A percentile compares a stretch with the other conserved stretches of the same genome.
Evolutionary conservation across 2,113 vertebrate genomes (phyloP).

Genomic region (Lepus timidus): DNA sequence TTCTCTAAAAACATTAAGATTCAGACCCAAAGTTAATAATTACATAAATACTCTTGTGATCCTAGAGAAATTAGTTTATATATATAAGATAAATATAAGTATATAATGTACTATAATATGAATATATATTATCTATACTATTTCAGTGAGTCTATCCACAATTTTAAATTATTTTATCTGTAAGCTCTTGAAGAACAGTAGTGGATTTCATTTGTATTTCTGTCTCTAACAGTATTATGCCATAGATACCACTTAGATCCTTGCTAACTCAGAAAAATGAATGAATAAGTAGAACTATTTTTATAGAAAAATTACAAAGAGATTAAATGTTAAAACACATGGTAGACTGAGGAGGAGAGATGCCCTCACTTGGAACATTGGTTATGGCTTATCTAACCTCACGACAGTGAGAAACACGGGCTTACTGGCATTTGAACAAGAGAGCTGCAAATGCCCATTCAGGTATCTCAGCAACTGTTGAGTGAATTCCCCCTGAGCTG

Average conservation of each 20-base stretch:
- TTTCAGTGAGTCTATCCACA: neutral
- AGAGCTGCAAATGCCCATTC: neutral
- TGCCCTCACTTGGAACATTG: neutral
- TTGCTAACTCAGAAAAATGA: neutral
- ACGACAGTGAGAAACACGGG: neutral
- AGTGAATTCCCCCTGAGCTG: conserved; percentile 12
- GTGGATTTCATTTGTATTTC: conserved; percentile 1
- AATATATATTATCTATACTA: neutral
- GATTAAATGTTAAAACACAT: neutral
- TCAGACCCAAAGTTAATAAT: neutral
- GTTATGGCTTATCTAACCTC: neutral
- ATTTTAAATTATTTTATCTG: conserved; percentile 47
- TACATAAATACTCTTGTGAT: neutral
- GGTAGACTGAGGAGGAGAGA: neutral
- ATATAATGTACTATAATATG: too few species aligned
- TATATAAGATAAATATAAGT: neutral
- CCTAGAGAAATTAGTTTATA: neutral
- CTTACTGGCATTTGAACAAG: conserved; percentile 15
- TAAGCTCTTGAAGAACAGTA: neutral
- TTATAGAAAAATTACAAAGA: neutral
- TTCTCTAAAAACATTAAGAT: conserved; percentile 44
- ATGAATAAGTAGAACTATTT: neutral
- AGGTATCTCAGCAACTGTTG: neutral
- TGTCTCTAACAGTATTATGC: neutral
- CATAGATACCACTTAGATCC: neutral